A percentile compares a stretch with the other conserved stretches of the same genome.
Evolutionary conservation across 2,797 vertebrate genomes (phyloP).

Genomic region (Pristis pectinata): DNA sequence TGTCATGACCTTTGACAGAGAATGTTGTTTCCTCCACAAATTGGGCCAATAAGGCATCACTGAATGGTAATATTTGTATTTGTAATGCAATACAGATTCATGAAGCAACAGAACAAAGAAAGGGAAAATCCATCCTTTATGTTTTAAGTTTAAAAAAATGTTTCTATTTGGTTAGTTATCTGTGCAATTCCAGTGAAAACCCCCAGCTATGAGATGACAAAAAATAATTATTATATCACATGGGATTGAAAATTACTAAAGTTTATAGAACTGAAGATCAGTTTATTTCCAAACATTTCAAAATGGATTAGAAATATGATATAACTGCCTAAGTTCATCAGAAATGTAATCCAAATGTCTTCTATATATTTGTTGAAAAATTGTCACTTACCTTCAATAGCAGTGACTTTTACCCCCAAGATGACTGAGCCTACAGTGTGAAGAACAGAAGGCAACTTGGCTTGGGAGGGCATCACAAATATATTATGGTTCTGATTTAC

Average conservation of each 20-base stretch:
- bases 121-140: background rate
- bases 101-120: background rate
- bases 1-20: slow-evolving; percentile 6
- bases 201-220: background rate
- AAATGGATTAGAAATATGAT: background rate
- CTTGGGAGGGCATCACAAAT: background rate
- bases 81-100: background rate
- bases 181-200: background rate
- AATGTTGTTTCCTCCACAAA: background rate
- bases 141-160: background rate
- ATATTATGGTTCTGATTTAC: background rate
- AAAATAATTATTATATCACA: background rate
- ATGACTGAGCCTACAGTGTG: background rate
- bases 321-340: background rate
- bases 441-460: background rate
- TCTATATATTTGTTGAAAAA: no score
- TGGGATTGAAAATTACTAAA: background rate
- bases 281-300: background rate
- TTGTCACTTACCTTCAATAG: background rate
- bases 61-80: slow-evolving; percentile 12
- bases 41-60: background rate
- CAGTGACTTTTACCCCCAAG: background rate
- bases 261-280: background rate
- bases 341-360: background rate
- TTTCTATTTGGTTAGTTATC: background rate